phyloP scores from a whole-genome alignment of 1,140 invertebrate species.

The Aphaenogaster ashmeadi region DNA sequence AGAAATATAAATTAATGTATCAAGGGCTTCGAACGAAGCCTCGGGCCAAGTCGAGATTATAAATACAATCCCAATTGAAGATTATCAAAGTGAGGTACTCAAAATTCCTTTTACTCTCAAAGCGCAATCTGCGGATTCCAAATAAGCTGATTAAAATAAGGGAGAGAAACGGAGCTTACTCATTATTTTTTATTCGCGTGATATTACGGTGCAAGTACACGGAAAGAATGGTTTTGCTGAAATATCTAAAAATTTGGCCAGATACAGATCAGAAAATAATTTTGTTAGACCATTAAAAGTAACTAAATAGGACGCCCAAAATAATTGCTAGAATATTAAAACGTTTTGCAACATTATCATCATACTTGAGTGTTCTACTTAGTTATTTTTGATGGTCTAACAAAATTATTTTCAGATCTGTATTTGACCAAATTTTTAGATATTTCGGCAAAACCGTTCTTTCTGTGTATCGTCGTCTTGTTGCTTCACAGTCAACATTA shows the following conservation, averaged over 20 bases:
- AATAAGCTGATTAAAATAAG: not conserved
- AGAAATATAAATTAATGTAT: constrained; percentile 14
- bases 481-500: constrained; percentile 11
- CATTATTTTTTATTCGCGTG: not conserved
- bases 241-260: too few species aligned
- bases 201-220: not conserved
- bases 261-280: too few species aligned
- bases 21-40: not conserved
- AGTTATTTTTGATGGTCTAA: too few species aligned
- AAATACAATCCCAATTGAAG: not conserved
- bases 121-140: not conserved
- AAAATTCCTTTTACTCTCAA: not conserved
- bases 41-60: not conserved
- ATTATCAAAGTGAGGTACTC: not conserved
- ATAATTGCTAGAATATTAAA: too few species aligned
- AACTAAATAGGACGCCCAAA: too few species aligned
- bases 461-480: not conserved
- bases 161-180: not conserved
- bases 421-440: too few species aligned
- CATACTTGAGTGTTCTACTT: too few species aligned
- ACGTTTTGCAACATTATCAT: too few species aligned
- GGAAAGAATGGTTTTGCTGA: too few species aligned
- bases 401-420: too few species aligned
- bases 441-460: too few species aligned
- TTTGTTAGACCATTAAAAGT: too few species aligned